phyloP scores from a whole-genome alignment of 2,797 vertebrate genomes.

The Malacoraja senta region DNA sequence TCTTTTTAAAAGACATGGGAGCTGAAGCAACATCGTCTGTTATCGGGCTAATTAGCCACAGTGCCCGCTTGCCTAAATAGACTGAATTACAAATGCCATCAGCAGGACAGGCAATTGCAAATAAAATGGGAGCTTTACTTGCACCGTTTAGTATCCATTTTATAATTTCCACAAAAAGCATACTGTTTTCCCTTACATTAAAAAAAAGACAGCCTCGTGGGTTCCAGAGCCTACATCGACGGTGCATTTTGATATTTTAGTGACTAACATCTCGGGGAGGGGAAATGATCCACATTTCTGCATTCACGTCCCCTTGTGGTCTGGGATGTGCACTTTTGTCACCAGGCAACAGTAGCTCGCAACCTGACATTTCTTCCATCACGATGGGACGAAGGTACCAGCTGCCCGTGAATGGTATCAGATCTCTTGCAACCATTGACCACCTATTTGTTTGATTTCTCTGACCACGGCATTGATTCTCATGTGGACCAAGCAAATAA shows the following conservation, averaged over 20 bases:
- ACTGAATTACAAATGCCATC: conserved; percentile 34
- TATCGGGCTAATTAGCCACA: conserved; percentile 64
- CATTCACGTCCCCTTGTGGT: conserved; percentile 53
- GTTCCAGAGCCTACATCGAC: not conserved
- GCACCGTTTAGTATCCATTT: conserved; percentile 37
- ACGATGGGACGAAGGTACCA: conserved; percentile 30
- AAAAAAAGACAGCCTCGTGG: conserved; percentile 8
- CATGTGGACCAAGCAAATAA: conserved; percentile 8
- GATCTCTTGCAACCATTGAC: not conserved
- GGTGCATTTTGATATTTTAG: not conserved
- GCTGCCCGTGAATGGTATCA: not conserved
- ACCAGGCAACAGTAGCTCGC: conserved; percentile 57
- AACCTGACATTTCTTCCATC: conserved; percentile 32
- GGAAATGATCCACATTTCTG: conserved; percentile 50
- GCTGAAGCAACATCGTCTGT: conserved; percentile 63
- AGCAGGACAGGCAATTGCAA: conserved; percentile 28
- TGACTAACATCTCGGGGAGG: conserved; percentile 8
- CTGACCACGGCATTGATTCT: not conserved
- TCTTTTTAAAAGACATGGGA: conserved; percentile 57
- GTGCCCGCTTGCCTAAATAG: conserved; percentile 49
- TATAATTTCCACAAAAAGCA: conserved; percentile 18
- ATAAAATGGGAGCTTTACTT: conserved; percentile 30
- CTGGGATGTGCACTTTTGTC: conserved; percentile 56
- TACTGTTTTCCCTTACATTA: conserved; percentile 14
- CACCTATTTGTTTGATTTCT: not conserved